phyloP scores from a whole-genome alignment of 30 jellyfish, hydroid and myxozoan genomes.

The Nemopilema nomurai region DNA sequence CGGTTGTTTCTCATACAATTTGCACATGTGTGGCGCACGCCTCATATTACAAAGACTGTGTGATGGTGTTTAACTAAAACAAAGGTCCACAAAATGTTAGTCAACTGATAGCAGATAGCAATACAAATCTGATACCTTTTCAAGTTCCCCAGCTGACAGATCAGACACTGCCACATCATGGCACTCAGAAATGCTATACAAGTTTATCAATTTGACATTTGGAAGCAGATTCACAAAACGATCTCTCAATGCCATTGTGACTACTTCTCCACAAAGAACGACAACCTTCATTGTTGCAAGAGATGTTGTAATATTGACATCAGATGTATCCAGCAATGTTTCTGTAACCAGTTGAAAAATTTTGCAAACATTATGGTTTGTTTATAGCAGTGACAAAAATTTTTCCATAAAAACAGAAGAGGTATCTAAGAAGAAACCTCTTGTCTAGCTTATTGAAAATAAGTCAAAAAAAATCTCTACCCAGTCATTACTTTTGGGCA shows the following conservation, averaged over 20 bases:
- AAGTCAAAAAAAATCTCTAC: too few relatives aligned
- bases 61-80: not conserved
- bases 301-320: conserved; percentile 26
- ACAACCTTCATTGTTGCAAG: conserved; percentile 43
- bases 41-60: too few relatives aligned
- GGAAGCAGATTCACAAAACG: conserved; percentile 72
- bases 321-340: conserved; percentile 61
- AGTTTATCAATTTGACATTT: conserved; percentile 55
- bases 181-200: conserved; percentile 86
- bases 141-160: conserved; percentile 79
- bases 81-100: not conserved
- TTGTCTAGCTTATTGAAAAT: too few relatives aligned
- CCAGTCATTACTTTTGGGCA: too few relatives aligned
- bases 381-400: too few relatives aligned
- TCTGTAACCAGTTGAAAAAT: too few relatives aligned
- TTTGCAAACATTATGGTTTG: too few relatives aligned
- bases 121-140: conserved; percentile 64
- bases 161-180: conserved; percentile 88
- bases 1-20: too few relatives aligned
- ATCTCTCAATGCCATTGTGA: conserved; percentile 80
- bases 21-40: too few relatives aligned
- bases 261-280: conserved; percentile 90
- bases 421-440: too few relatives aligned
- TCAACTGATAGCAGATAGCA: not conserved
- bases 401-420: too few relatives aligned